Evolutionary conservation across 2,888 invertebrate species (phyloP).

Genomic region (Agriotes lineatus): DNA sequence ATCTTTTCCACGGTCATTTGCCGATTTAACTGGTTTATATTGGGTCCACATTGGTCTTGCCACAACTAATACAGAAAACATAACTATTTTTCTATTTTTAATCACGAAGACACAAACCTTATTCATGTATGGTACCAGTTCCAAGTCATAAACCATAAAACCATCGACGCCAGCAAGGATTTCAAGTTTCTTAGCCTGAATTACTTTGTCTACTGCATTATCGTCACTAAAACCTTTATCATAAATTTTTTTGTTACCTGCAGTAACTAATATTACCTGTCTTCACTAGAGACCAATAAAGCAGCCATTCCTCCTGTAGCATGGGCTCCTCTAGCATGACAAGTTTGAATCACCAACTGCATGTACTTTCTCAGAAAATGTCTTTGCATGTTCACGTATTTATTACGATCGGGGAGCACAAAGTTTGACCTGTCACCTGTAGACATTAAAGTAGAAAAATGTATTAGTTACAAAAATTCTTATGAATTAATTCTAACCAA

Average conservation of each 20-base stretch:
- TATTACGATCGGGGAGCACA: conserved; percentile 76
- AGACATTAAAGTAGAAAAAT: conserved; percentile 25
- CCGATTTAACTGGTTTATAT: conserved; percentile 69
- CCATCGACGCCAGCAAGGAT: conserved; percentile 75
- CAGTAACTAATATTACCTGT: no score
- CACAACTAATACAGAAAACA: conserved; percentile 38
- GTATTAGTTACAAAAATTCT: no score
- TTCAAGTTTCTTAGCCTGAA: conserved; percentile 69
- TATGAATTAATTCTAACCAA: conserved; percentile 66
- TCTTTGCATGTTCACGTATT: conserved; percentile 75
- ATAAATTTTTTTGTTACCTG: no score
- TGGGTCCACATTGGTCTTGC: conserved; percentile 52
- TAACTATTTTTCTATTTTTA: conserved; percentile 1
- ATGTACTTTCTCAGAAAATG: conserved; percentile 76
- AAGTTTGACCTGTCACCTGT: conserved; percentile 71
- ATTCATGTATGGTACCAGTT: conserved; percentile 72
- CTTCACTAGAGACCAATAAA: conserved; percentile 67
- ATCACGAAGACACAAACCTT: conserved; percentile 66
- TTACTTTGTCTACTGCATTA: conserved; percentile 65
- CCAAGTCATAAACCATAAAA: conserved; percentile 77
- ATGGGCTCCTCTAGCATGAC: conserved; percentile 72
- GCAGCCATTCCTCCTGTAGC: conserved; percentile 81
- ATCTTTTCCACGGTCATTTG: conserved; percentile 63
- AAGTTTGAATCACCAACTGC: conserved; percentile 71
- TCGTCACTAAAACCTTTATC: no score